These are phyloP conservation scores for Dasypogon diadema DNA, from an alignment of 2,888 invertebrate genomes.

Conservation along the genomic window DNA sequence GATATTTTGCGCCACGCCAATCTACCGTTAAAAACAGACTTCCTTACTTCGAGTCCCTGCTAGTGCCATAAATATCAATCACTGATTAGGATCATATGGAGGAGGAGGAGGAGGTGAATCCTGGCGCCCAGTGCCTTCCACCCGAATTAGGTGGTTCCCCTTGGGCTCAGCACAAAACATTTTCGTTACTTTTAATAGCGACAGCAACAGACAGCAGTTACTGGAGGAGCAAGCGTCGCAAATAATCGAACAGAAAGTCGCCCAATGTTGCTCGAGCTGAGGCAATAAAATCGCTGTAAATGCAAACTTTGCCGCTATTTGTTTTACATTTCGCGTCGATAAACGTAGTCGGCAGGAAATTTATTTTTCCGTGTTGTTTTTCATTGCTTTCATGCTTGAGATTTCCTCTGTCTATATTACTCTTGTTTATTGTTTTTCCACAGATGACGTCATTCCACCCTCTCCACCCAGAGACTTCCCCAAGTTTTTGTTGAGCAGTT, in stretches of 20 bases:
- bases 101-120: background rate
- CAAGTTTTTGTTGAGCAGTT: slow-evolving; percentile 8
- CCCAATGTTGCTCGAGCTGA: background rate
- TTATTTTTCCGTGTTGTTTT: slow-evolving; percentile 42
- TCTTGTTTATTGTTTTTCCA: slow-evolving; percentile 41
- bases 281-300: slow-evolving; percentile 46
- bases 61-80: slow-evolving; percentile 46
- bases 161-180: background rate
- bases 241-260: slow-evolving; percentile 15
- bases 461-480: slow-evolving; percentile 8
- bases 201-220: slow-evolving; percentile 13
- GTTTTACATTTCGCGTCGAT: slow-evolving; percentile 38
- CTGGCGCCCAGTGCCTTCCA: background rate
- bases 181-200: slow-evolving; percentile 36
- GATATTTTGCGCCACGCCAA: background rate
- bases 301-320: slow-evolving; percentile 45
- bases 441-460: slow-evolving; percentile 43
- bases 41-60: background rate
- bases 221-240: background rate
- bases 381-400: slow-evolving; percentile 23
- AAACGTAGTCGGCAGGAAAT: slow-evolving; percentile 36
- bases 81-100: slow-evolving; percentile 36
- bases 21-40: slow-evolving; percentile 37
- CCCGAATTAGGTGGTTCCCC: background rate
- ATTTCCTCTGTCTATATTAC: slow-evolving; percentile 24